Conservation (phyloP, 2,888 invertebrate species). For the Cephus runcator region DNA sequence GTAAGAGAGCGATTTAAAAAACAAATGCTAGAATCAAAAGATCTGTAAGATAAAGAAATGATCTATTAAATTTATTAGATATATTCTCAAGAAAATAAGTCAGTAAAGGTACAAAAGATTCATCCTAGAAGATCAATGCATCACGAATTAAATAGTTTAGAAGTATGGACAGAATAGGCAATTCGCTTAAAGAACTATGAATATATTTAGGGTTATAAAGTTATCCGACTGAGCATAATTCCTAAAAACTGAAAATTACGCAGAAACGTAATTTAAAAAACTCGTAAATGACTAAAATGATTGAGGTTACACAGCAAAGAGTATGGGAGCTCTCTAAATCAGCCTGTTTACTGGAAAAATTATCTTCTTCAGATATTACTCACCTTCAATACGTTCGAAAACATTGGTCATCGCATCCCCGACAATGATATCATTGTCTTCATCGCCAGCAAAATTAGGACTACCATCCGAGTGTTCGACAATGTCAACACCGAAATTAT, state of each 20-base stretch:
- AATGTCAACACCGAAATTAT: conserved; percentile 24
- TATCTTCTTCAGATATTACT: conserved; percentile 20
- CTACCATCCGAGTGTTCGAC: not conserved
- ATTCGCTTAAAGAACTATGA: not conserved
- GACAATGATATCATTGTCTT: conserved; percentile 23
- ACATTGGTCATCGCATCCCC: conserved; percentile 40
- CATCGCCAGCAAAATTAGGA: conserved; percentile 14
- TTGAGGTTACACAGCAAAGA: conserved; percentile 1
- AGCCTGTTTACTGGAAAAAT: conserved; percentile 24
- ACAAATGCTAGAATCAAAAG: conserved; percentile 5
- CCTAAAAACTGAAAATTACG: not conserved
- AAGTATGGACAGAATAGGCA: not conserved
- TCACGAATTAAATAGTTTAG: not conserved
- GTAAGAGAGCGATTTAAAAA: conserved; percentile 8
- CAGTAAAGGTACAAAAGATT: not conserved
- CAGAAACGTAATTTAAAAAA: not conserved
- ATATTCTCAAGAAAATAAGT: not conserved
- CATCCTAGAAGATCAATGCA: not conserved
- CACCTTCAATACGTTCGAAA: conserved; percentile 43
- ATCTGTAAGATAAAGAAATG: not conserved
- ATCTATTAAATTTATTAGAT: not conserved
- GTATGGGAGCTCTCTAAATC: not conserved
- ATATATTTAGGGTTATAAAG: not conserved
- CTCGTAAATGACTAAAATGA: not conserved
- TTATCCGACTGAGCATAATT: not conserved